phyloP scores from a whole-genome alignment of 92 coral and sea anemone species.

The Actinostola sp. region DNA sequence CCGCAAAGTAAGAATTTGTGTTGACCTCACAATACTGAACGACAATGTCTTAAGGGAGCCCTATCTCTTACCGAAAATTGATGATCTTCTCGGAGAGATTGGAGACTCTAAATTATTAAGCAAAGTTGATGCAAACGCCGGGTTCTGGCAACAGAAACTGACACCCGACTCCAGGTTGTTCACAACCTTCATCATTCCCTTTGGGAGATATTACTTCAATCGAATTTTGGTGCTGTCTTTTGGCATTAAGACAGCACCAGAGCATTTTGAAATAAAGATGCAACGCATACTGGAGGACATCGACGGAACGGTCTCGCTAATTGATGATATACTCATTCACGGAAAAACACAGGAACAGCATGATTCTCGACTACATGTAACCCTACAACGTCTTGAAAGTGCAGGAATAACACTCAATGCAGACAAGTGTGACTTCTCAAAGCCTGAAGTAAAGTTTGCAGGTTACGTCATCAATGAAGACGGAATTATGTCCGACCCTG shows the following conservation, averaged over 20 bases:
- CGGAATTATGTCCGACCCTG: conserved; percentile 31
- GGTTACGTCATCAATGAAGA: conserved; percentile 32
- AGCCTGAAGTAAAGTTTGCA: conserved; percentile 33
- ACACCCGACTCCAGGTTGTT: conserved; percentile 34
- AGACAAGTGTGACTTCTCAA: conserved; percentile 52
- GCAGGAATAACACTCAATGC: conserved; percentile 49
- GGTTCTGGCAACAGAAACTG: conserved; percentile 56
- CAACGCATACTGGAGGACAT: conserved; percentile 30
- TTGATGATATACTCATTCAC: conserved; percentile 41
- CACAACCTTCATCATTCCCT: conserved; percentile 60
- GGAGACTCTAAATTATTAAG: conserved; percentile 50
- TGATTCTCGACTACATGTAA: conserved; percentile 23
- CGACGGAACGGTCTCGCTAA: conserved; percentile 34
- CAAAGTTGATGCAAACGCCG: conserved; percentile 47
- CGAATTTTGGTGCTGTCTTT: conserved; percentile 49
- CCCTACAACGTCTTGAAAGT: conserved; percentile 24
- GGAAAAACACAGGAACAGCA: conserved; percentile 45
- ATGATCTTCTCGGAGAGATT: conserved; percentile 49
- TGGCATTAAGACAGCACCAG: conserved; percentile 55
- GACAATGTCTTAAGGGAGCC: conserved; percentile 40
- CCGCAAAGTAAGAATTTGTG: conserved; percentile 41
- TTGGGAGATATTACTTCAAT: conserved; percentile 48
- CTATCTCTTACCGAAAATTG: conserved; percentile 51
- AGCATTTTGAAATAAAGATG: conserved; percentile 52
- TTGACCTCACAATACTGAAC: conserved; percentile 37